phyloP scores from a whole-genome alignment of 2,797 vertebrate genomes.

The Heteromormyrus szaboi region DNA sequence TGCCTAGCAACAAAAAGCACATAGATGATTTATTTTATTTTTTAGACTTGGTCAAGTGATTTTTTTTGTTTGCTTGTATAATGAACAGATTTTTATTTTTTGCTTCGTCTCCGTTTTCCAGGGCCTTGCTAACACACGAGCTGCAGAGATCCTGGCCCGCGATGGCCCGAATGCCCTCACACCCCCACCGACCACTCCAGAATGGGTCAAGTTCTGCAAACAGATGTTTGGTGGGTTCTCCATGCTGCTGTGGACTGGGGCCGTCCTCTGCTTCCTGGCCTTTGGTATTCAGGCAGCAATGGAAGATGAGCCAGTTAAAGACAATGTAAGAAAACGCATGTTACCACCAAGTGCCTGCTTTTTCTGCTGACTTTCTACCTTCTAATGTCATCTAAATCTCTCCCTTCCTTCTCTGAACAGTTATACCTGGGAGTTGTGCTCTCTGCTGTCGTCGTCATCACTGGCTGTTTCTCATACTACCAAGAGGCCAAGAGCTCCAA shows the following conservation, averaged over 20 bases:
- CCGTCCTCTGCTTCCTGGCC: conserved; percentile 73
- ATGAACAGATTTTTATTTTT: background rate
- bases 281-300: conserved; percentile 62
- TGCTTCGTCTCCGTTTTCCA: conserved; percentile 26
- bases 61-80: background rate
- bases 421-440: conserved; percentile 74
- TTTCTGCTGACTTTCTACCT: background rate
- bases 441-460: conserved; percentile 77
- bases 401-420: conserved; percentile 42
- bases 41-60: background rate
- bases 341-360: background rate
- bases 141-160: conserved; percentile 70
- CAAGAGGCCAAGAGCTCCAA: conserved; percentile 83
- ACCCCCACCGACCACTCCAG: conserved; percentile 76
- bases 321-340: conserved; percentile 61
- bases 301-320: conserved; percentile 63
- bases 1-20: background rate
- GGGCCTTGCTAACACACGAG: conserved; percentile 63
- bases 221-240: conserved; percentile 81
- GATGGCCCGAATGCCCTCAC: conserved; percentile 77
- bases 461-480: conserved; percentile 81
- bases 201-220: conserved; percentile 80
- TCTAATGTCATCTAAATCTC: background rate
- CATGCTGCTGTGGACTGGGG: conserved; percentile 77
- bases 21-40: background rate